Conservation (phyloP, 2,888 invertebrate species). For the Tricholauxania praeusta region DNA sequence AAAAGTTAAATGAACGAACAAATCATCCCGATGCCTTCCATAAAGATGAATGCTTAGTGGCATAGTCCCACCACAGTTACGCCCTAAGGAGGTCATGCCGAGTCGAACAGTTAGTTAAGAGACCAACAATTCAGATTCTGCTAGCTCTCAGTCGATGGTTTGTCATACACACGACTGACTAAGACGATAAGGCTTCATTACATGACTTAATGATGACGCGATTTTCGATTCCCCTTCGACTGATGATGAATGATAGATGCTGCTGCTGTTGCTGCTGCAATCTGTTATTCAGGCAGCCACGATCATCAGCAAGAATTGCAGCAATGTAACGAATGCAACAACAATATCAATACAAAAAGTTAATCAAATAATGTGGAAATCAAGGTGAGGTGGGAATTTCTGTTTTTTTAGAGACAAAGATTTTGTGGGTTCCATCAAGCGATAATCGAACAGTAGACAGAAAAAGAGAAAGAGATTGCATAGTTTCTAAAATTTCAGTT, state of each 20-base stretch:
- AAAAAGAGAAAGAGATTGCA: no score
- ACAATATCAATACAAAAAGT: not conserved
- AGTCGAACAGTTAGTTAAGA: no score
- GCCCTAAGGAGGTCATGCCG: slow-evolving; percentile 50
- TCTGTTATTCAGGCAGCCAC: not conserved
- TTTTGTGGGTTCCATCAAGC: not conserved
- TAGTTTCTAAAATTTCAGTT: not conserved
- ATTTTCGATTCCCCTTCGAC: slow-evolving; percentile 7
- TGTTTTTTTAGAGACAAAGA: slow-evolving; percentile 17
- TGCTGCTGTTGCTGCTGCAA: not conserved
- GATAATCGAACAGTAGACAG: no score
- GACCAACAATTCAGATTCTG: no score
- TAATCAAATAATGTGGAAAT: slow-evolving; percentile 6
- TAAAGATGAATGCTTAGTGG: slow-evolving; percentile 41
- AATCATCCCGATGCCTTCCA: slow-evolving; percentile 28
- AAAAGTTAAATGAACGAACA: not conserved
- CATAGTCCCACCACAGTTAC: slow-evolving; percentile 46
- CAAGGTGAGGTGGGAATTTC: not conserved
- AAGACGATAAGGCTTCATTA: slow-evolving; percentile 7
- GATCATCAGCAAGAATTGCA: slow-evolving; percentile 1
- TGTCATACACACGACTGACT: not conserved
- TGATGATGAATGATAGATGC: slow-evolving; percentile 19
- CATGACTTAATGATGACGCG: slow-evolving; percentile 24
- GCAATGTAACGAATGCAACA: not conserved
- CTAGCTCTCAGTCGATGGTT: not conserved